Evolutionary conservation across 2,888 invertebrate species (phyloP).

Genomic region (Plutella xylostella): DNA sequence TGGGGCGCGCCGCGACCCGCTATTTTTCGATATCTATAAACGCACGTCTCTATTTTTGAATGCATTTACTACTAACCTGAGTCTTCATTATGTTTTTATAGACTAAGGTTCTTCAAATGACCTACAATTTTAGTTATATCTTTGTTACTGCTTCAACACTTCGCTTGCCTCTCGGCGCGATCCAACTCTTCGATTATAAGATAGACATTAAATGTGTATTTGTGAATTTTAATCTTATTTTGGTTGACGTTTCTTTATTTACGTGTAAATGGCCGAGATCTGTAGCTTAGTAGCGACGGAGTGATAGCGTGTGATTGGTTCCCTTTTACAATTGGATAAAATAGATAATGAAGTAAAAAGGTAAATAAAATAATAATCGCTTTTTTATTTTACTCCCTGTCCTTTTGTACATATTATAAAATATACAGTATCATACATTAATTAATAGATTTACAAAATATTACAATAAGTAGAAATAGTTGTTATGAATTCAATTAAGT

Average conservation of each 20-base stretch:
- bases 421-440: slow-evolving; percentile 47
- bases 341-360: slow-evolving; percentile 53
- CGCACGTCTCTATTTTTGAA: neutral
- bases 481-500: too few relatives aligned
- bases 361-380: slow-evolving; percentile 56
- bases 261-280: slow-evolving; percentile 63
- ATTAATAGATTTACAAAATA: slow-evolving; percentile 24
- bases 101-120: too few relatives aligned
- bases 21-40: slow-evolving; percentile 16
- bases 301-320: slow-evolving; percentile 63
- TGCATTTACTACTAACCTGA: slow-evolving; percentile 16
- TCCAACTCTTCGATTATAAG: slow-evolving; percentile 43
- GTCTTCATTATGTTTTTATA: too few relatives aligned
- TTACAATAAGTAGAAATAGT: neutral
- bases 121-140: too few relatives aligned
- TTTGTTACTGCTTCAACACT: slow-evolving; percentile 4
- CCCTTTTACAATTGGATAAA: slow-evolving; percentile 66
- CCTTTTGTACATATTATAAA: slow-evolving; percentile 17
- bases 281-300: slow-evolving; percentile 60
- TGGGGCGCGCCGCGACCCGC: slow-evolving; percentile 29
- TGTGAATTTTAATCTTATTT: slow-evolving; percentile 66
- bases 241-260: slow-evolving; percentile 62
- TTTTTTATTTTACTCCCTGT: slow-evolving; percentile 28
- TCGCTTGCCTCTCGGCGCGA: slow-evolving; percentile 30
- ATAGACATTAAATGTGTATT: slow-evolving; percentile 52